Base-by-base conservation (phyloP, 92 coral and sea anemone genomes). In the Porites rus region DNA sequence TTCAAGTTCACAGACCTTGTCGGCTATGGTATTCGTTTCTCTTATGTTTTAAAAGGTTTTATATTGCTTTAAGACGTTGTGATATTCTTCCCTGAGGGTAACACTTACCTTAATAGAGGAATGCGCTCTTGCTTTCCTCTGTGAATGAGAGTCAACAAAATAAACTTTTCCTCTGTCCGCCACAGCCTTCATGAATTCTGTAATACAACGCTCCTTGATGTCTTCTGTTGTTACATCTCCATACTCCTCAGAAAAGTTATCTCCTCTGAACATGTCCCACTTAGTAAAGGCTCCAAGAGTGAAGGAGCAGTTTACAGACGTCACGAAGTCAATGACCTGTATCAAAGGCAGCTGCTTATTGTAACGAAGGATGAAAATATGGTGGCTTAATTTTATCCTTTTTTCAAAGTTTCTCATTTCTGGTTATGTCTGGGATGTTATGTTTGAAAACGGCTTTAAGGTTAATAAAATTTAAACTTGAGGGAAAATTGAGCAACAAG, bases 271-370 rank as follows among this genome's bases (percentile, higher is more conserved):
- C 68, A 69, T 1, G 66, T 81, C 85, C 85, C 85, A 72, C 63
- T 81, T 81, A 52, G 85, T 81, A 77, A 81, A 81, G 25, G 25
- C 85, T 5, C 76, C 85, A 14, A 81, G 68, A 3, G 85, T 81
- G 77, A 46, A 72, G n/a, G 67, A 52, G 51, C 85, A 81, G 77
- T 69, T 81, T 22, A 81, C 85, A 16, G 77, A 65, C 66, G 52
- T 81, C 58, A 81, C 85, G 9, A 81, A 69, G 72, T 81, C 85
- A 11, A 72, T 75, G 12, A 81, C 85, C 85, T 81, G 58, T 25
- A 43, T 10, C 11, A 18, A 7, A 60, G 24, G 50, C 28, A 70
- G 51, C 7, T 21, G 4, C 16, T 69, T 11, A 13, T 69, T 16
- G 75, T 62, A 6, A 62, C 7, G 16, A 62, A 14, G 66, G 66